Conservation (phyloP, 2,113 vertebrate genomes). For the Channa argus region DNA sequence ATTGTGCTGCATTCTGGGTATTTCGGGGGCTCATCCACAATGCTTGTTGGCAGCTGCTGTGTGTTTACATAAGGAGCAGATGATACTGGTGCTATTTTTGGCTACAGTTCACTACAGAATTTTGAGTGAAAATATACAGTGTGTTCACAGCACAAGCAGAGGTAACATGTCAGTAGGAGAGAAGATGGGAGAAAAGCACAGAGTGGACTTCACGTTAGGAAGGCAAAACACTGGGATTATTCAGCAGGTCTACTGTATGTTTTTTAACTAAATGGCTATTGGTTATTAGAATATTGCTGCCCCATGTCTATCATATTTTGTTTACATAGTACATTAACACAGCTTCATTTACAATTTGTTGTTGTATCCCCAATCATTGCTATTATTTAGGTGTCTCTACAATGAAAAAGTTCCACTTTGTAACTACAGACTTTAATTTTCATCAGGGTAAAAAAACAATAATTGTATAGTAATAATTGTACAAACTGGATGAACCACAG, state of each 20-base stretch:
- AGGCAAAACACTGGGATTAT: neutral
- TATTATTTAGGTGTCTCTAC: too few relatives aligned
- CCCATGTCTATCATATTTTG: too few relatives aligned
- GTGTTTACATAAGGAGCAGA: constrained; percentile 70
- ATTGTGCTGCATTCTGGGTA: constrained; percentile 49
- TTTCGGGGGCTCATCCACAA: constrained; percentile 54
- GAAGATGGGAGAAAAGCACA: constrained; percentile 10
- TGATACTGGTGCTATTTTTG: constrained; percentile 66
- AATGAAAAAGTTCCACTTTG: too few relatives aligned
- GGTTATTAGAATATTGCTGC: too few relatives aligned
- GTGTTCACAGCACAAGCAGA: constrained; percentile 14
- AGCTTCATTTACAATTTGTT: neutral
- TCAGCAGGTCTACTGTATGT: neutral
- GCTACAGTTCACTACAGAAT: constrained; percentile 45
- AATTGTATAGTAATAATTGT: too few relatives aligned
- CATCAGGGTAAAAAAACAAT: too few relatives aligned
- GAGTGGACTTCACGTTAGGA: constrained; percentile 14
- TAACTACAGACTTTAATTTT: too few relatives aligned
- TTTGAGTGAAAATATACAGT: constrained; percentile 47
- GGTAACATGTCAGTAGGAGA: constrained; percentile 27
- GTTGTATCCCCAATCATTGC: too few relatives aligned
- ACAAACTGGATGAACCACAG: neutral
- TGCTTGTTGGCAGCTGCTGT: constrained; percentile 57
- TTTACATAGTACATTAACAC: neutral
- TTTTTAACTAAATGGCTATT: neutral